Evolutionary conservation across 2,113 vertebrate species (phyloP).

Genomic region (Amazona vittata): DNA sequence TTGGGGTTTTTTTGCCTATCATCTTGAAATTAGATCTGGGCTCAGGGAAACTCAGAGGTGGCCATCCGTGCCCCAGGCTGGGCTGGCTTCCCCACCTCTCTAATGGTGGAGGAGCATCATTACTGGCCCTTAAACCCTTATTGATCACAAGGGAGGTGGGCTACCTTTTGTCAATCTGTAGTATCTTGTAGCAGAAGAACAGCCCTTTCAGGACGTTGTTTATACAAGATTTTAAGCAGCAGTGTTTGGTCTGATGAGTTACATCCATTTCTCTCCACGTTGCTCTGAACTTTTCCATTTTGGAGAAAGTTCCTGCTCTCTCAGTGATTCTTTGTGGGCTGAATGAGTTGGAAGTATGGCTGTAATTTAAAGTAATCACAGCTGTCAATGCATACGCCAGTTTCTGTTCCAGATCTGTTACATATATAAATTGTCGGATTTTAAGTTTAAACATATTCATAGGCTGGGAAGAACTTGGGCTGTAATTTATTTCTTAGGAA

Average conservation of each 20-base stretch:
- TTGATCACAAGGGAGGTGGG: background rate
- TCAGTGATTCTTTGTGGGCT: background rate
- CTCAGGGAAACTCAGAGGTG: background rate
- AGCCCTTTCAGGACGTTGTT: accelerated
- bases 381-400: background rate
- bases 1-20: background rate
- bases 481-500: slow-evolving; percentile 33
- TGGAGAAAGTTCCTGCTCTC: background rate
- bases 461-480: background rate
- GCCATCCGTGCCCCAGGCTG: background rate
- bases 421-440: background rate
- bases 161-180: background rate
- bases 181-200: background rate
- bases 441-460: background rate
- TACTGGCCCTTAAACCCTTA: background rate
- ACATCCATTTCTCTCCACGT: background rate
- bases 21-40: background rate
- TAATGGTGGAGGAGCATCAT: background rate
- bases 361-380: slow-evolving; percentile 26
- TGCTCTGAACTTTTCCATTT: background rate
- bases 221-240: background rate
- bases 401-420: background rate
- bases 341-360: background rate
- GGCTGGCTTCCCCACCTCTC: background rate
- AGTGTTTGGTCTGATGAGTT: background rate